Base-by-base conservation (phyloP, 1,140 invertebrate species). In the Pectinophora gossypiella region DNA sequence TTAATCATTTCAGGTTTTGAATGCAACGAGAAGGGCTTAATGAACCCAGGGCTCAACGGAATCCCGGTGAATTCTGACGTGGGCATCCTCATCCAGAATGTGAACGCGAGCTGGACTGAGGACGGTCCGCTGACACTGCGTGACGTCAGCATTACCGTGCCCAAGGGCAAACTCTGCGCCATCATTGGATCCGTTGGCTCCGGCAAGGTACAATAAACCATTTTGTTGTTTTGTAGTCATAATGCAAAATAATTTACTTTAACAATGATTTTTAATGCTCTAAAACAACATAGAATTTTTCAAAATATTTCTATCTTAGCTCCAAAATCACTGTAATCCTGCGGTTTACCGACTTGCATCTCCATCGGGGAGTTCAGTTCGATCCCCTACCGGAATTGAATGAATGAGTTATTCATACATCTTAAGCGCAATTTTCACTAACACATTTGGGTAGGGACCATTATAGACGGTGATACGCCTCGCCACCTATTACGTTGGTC, bases 131-230 rank as follows among this genome's bases (percentile, higher is more conserved):
- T 83, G 3, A 90, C 89, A 0, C 72, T 95, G 0, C 86, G 89
- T 20, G 87, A 92, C 49, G 73, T 96, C 9, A 91, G 89, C 47
- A 72, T 95, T 10, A 76, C 86, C 2, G 87, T 95, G 1, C 86
- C 91, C n/a, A 86, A 90, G 36, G 94, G 95, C 4, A 90, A 94
- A 64, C 77, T 96, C 0, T 91, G 94, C 48, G 93, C 93, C 0
- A 89, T 96, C 5, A 93, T 95, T 38, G 95, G 95, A 1, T 89
- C 92, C 2, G 95, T 96, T 10, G 95, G 94, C 3, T 91, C 93
- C 1, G 95, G 95, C 23, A 96, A 96, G 87, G 93, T 92, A 68
- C 4, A 35, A 32, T 51, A 19, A 2, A n/a, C 18, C 10, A 16
- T 43, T 44, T 10, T 19, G 3, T 19, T 27, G 2, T 10, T 15